Base-by-base conservation (phyloP, 2,888 invertebrate species). In the Salpingus planirostris region DNA sequence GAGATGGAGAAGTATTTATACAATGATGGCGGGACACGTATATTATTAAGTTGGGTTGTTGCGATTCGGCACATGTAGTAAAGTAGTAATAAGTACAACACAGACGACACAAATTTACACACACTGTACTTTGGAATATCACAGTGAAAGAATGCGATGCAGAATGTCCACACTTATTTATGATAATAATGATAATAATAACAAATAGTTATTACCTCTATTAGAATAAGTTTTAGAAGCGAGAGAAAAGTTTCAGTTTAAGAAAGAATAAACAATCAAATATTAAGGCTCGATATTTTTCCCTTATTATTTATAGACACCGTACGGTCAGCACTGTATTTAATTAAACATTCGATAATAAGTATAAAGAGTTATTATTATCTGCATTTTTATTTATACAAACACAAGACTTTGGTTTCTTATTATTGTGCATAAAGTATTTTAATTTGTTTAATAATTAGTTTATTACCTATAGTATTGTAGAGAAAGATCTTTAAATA, bases 111-210 rank as follows among this genome's bases (percentile, higher is more conserved):
- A 50, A 49, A 58, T 55, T n/a, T n/a, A n/a, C n/a, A 60, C 55
- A 58, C 58, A 60, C 59, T 61, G 57, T 59, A 58, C 49, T 32
- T 59, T 53, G 8, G 51, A 57, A 57, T 63, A 64, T 64, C 64
- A 64, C 64, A 64, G 64, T 60, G 62, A 61, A n/a, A 61, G 57
- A 57, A 60, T 54, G 47, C 42, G 47, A 53, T 48, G 50, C 52
- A 51, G 46, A 46, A 49, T 43, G 44, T 53, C 46, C 51, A 49
- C 49, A 52, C 41, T 45, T 43, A 51, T 45, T 52, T n/a, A n/a
- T n/a, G n/a, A n/a, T n/a, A n/a, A n/a, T n/a, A n/a, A n/a, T n/a
- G n/a, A n/a, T n/a, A n/a, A n/a, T n/a, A n/a, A n/a, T n/a, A n/a
- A n/a, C n/a, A n/a, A n/a, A n/a, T n/a, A n/a, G n/a, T n/a, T n/a